Conservation (phyloP, 2,797 vertebrate species). For the Rhinatrema bivittatum region DNA sequence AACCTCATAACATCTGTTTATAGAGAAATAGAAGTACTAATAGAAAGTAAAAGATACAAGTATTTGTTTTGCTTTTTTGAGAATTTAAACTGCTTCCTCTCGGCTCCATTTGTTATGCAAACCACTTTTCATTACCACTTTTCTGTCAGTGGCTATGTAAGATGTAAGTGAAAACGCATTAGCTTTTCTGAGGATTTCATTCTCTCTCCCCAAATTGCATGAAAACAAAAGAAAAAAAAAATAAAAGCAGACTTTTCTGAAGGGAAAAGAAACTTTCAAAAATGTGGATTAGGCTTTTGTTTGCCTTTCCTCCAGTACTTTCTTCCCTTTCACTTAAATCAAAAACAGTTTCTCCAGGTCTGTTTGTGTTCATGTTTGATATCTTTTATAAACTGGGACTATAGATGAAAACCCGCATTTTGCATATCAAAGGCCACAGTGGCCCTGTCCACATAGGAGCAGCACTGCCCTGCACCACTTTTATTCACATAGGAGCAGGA, state of each 20-base stretch:
- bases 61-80: conserved; percentile 35
- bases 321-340: conserved; percentile 34
- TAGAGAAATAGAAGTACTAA: too few species aligned
- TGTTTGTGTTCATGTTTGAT: conserved; percentile 50
- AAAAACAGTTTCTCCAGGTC: conserved; percentile 45
- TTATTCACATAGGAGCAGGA: conserved; percentile 50
- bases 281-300: conserved; percentile 52
- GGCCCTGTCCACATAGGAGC: too few species aligned
- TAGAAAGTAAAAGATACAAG: conserved; percentile 8
- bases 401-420: conserved; percentile 57
- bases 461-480: too few species aligned
- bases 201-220: conserved; percentile 46
- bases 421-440: conserved; percentile 65
- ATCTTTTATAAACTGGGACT: conserved; percentile 59
- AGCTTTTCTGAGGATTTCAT: conserved; percentile 49
- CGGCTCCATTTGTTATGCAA: conserved; percentile 40
- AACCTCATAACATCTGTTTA: too few species aligned
- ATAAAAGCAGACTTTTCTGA: conserved; percentile 41
- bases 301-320: conserved; percentile 10
- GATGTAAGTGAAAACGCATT: conserved; percentile 58
- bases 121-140: conserved; percentile 33
- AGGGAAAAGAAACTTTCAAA: conserved; percentile 45
- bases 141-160: conserved; percentile 33
- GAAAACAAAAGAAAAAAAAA: conserved; percentile 48
- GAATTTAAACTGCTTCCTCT: conserved; percentile 31